These are phyloP conservation scores for Echinarachnius parma DNA, from an alignment of 53 echinoderm and acorn worm species.

Conservation along the genomic window DNA sequence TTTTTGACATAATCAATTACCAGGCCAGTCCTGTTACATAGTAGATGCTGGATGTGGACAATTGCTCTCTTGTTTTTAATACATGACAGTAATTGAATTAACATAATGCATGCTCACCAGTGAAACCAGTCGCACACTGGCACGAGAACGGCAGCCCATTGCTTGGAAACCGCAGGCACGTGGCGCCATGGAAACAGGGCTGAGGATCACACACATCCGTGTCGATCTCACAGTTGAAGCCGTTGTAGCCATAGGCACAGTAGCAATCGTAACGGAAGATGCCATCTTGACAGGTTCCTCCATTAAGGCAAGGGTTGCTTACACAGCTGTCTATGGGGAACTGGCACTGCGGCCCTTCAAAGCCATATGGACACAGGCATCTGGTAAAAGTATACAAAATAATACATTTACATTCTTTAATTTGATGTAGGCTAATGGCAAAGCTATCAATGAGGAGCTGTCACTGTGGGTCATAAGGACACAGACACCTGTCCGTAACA, in stretches of 20 bases:
- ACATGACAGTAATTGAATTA: too few species aligned
- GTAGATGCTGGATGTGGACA: too few species aligned
- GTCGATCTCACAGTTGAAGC: constrained; percentile 80
- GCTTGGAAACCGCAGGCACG: constrained; percentile 67
- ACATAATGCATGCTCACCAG: too few species aligned
- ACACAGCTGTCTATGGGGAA: constrained; percentile 73
- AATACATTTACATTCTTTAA: too few species aligned
- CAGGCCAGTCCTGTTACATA: too few species aligned
- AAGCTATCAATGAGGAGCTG: neutral
- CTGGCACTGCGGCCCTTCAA: constrained; percentile 72
- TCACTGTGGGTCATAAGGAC: too few species aligned
- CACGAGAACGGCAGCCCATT: constrained; percentile 72
- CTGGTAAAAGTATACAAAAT: constrained; percentile 27
- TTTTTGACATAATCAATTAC: too few species aligned
- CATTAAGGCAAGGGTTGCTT: constrained; percentile 79
- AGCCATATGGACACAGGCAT: constrained; percentile 77
- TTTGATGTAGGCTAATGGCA: too few species aligned
- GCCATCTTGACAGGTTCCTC: constrained; percentile 81
- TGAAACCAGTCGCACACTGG: constrained; percentile 80
- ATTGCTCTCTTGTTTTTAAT: too few species aligned
- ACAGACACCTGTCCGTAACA: too few species aligned
- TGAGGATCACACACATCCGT: constrained; percentile 87
- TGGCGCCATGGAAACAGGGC: constrained; percentile 92
- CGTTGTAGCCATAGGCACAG: constrained; percentile 66
- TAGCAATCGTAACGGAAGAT: constrained; percentile 69